A percentile compares a stretch with the other conserved stretches of the same genome.
These are phyloP conservation scores for Cheilosia variabilis DNA, from an alignment of 2,888 invertebrate genomes.

Conservation along the genomic window DNA sequence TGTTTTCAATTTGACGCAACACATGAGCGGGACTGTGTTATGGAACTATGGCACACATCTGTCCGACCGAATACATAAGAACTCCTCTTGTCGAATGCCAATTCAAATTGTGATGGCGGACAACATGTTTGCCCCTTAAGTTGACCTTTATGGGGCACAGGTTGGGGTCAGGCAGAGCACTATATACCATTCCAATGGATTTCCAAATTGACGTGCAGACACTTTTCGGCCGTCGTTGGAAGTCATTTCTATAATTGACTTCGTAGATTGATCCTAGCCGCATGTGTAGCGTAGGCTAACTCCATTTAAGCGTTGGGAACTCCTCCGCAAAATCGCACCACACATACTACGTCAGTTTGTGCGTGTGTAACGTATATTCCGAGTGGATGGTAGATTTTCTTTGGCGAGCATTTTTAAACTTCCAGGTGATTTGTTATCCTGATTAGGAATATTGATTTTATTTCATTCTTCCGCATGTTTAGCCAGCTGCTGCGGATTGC, in stretches of 20 bases:
- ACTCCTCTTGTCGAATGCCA: constrained; percentile 16
- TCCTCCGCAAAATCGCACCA: constrained; percentile 2
- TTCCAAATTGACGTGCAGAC: constrained; percentile 44
- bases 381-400: not conserved
- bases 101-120: constrained; percentile 39
- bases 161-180: not conserved
- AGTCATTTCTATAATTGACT: constrained; percentile 55
- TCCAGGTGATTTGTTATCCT: constrained; percentile 54
- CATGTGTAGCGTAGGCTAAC: not conserved
- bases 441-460: constrained; percentile 50
- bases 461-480: not conserved
- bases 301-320: not conserved
- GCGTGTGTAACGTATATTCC: not conserved
- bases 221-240: constrained; percentile 30
- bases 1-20: constrained; percentile 45
- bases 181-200: constrained; percentile 4
- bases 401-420: not conserved
- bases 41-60: constrained; percentile 18
- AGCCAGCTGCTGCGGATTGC: not conserved
- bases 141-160: constrained; percentile 8
- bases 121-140: constrained; percentile 23
- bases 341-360: constrained; percentile 4
- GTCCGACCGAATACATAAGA: constrained; percentile 9
- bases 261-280: constrained; percentile 6
- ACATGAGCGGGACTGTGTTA: not conserved